phyloP scores from a whole-genome alignment of 2,113 vertebrate species.

The Catharus minimus region DNA sequence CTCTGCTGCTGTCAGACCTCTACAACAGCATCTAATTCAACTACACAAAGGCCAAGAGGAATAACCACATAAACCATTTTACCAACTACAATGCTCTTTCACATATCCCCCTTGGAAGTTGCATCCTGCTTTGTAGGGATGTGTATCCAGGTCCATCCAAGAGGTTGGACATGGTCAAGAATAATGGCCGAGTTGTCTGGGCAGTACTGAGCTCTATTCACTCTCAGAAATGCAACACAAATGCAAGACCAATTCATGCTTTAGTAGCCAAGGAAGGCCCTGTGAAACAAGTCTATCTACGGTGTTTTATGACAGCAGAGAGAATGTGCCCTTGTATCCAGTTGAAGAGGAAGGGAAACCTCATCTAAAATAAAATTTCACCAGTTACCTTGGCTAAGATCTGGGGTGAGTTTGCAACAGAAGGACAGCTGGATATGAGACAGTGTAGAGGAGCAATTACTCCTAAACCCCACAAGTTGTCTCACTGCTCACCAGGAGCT shows the following conservation, averaged over 20 bases:
- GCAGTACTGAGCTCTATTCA: background rate
- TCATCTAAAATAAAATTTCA: background rate
- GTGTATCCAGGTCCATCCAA: rapidly evolving
- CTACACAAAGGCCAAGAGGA: background rate
- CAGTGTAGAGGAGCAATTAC: background rate
- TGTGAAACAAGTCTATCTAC: background rate
- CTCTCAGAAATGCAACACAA: background rate
- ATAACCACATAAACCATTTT: background rate
- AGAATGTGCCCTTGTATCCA: background rate
- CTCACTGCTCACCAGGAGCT: background rate
- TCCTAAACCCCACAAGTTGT: background rate
- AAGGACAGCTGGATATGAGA: background rate
- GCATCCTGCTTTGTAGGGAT: background rate
- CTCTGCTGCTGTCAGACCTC: background rate
- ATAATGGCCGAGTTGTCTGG: background rate
- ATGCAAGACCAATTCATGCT: background rate
- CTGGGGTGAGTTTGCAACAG: background rate
- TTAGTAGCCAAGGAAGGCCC: background rate
- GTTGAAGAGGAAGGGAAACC: background rate
- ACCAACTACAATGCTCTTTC: background rate
- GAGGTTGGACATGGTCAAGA: background rate
- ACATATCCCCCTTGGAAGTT: background rate
- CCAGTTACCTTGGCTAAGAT: background rate
- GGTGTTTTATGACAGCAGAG: background rate
- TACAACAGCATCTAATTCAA: background rate